Conservation (phyloP, 2,888 invertebrate species). For the Pachymerium ferrugineum region DNA sequence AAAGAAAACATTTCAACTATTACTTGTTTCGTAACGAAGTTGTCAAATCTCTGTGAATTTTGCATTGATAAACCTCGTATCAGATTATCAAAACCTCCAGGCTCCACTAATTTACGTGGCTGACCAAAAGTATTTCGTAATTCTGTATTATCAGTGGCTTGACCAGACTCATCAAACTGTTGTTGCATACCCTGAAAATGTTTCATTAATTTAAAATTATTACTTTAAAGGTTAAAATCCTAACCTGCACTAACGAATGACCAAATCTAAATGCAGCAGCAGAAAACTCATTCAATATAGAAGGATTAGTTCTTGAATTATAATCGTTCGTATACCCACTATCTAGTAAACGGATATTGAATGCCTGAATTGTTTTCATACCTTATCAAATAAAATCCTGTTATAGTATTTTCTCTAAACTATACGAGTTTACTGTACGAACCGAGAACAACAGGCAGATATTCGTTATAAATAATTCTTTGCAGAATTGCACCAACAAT, state of each 20-base stretch:
- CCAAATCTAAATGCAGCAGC: slow-evolving; percentile 31
- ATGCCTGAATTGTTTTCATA: background rate
- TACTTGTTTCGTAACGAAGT: slow-evolving; percentile 33
- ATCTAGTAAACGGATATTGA: background rate
- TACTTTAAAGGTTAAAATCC: background rate
- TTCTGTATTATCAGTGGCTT: background rate
- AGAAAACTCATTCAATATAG: slow-evolving; percentile 30
- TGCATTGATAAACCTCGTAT: slow-evolving; percentile 32
- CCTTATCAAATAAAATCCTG: too few relatives aligned
- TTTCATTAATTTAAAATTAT: background rate
- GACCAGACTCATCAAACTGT: background rate
- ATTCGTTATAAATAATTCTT: slow-evolving; percentile 40
- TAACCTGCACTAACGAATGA: slow-evolving; percentile 28
- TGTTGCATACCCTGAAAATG: background rate
- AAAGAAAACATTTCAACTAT: background rate
- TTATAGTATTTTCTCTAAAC: too few relatives aligned
- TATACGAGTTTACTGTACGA: background rate
- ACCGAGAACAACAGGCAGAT: slow-evolving; percentile 38
- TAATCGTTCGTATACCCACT: background rate
- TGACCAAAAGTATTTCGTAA: slow-evolving; percentile 28
- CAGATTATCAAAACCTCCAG: slow-evolving; percentile 28
- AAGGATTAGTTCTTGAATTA: slow-evolving; percentile 6
- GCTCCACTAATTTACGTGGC: slow-evolving; percentile 8
- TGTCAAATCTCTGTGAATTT: slow-evolving; percentile 31
- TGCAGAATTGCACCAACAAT: slow-evolving; percentile 39